Base-by-base conservation (phyloP, 2,888 invertebrate species). In the Pardosa pseudoannulata region DNA sequence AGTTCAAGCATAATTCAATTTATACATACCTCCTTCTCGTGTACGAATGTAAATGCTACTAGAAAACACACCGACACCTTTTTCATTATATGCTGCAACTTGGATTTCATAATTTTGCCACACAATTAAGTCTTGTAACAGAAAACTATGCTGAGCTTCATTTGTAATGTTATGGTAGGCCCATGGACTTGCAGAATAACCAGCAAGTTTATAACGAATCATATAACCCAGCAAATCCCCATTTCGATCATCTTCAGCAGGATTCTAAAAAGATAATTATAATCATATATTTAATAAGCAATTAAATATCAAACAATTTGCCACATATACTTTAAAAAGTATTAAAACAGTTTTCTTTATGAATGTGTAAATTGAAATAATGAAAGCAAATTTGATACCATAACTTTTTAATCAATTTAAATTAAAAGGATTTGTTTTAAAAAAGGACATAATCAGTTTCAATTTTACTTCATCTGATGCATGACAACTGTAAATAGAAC, bases 21-120 rank as follows among this genome's bases (percentile, higher is more conserved):
- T n/a, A 39, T 23, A 73, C 36, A 78, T 83, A 93, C 93, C 93
- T 89, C 98, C 99, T 93, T 99, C 98, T 91, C 96, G 95, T 1
- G 99, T 99, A 92, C 97, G 96, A 67, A 98, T 97, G 91, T 95
- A 96, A 65, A 97, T 95, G 80, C 96, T 96, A 11, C 96, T 96
- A 19, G 97, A 97, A 91, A 95, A 99, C 0, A 96, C 94, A 0
- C 99, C 99, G 1, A 97, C 95, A 0, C 99, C 99, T 93, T 98
- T 97, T 90, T 97, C 96, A 91, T 99, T 99, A 91, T 96, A 99
- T 0, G 98, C 98, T 0, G 99, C 98, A 85, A 99, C 97, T 93
- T 97, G 97, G 0, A 99, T 95, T 76, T 97, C 95, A 91, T 99
- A 99, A 92, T 98, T 97, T 91, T 98, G 97, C 98, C 98, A 99